A percentile compares a stretch with the other conserved stretches of the same genome.
Evolutionary conservation across 2,113 vertebrate species (phyloP).

Genomic region (Phylloscopus trochiloides): DNA sequence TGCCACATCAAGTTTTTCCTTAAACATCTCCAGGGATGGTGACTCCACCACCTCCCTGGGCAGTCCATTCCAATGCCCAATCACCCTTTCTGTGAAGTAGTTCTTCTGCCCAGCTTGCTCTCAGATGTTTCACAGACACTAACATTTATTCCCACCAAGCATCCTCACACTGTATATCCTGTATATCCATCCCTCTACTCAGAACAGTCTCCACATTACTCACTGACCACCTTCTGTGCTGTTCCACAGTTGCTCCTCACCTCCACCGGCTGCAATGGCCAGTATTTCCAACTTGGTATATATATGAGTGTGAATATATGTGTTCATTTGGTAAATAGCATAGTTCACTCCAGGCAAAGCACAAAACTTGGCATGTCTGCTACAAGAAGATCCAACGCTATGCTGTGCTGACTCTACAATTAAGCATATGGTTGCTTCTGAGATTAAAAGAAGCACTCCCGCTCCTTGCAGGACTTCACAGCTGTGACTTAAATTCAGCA

Average conservation of each 20-base stretch:
- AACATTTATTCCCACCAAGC: not conserved
- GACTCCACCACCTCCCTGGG: too few species aligned
- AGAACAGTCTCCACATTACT: not conserved
- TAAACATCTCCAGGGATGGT: not conserved
- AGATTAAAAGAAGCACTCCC: not conserved
- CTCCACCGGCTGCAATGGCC: not conserved
- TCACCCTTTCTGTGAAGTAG: too few species aligned
- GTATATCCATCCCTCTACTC: not conserved
- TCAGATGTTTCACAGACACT: not conserved
- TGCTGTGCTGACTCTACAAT: not conserved
- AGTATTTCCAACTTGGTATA: not conserved
- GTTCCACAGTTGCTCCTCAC: not conserved
- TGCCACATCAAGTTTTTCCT: too few species aligned
- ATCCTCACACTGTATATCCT: not conserved
- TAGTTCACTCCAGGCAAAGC: not conserved
- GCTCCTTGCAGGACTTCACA: not conserved
- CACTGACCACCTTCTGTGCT: not conserved
- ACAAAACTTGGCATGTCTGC: not conserved
- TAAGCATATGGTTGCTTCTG: not conserved
- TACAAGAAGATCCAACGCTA: not conserved
- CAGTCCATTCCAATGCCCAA: not conserved
- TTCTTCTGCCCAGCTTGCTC: not conserved
- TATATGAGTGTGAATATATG: not conserved
- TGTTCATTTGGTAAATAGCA: not conserved
- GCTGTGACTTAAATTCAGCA: not conserved